Evolutionary conservation across 2,113 vertebrate genomes (phyloP).

Genomic region (Caretta caretta): DNA sequence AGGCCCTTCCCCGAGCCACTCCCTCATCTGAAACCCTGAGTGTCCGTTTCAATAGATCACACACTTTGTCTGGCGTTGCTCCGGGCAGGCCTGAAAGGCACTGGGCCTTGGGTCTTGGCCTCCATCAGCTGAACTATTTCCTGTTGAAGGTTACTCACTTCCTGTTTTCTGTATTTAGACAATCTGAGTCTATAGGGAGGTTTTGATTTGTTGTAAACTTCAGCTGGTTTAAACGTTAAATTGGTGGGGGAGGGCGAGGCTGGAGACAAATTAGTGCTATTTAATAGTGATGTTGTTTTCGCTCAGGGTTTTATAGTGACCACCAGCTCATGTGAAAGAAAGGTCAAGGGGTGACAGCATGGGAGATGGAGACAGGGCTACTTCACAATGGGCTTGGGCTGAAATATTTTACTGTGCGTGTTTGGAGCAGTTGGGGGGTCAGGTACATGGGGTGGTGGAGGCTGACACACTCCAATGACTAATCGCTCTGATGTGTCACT

Average conservation of each 20-base stretch:
- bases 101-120: constrained; percentile 64
- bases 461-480: neutral
- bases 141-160: constrained; percentile 87
- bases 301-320: neutral
- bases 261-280: constrained; percentile 46
- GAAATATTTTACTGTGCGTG: neutral
- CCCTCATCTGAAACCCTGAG: rapidly evolving
- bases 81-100: constrained; percentile 42
- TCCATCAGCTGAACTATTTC: constrained; percentile 89
- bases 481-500: constrained; percentile 20
- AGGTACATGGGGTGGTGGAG: rapidly evolving
- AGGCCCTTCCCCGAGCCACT: neutral
- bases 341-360: constrained; percentile 37
- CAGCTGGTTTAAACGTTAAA: constrained; percentile 78
- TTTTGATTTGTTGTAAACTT: constrained; percentile 77
- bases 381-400: neutral
- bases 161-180: constrained; percentile 85
- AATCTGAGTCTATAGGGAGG: constrained; percentile 73
- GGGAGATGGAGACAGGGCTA: constrained; percentile 1
- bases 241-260: constrained; percentile 22
- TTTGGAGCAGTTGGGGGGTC: neutral
- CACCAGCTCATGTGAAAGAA: constrained; percentile 54
- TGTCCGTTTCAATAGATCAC: neutral
- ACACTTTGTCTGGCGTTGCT: constrained; percentile 14
- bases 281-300: neutral